Base-by-base conservation (phyloP, 2,797 vertebrate species). In the Danionella dracula region DNA sequence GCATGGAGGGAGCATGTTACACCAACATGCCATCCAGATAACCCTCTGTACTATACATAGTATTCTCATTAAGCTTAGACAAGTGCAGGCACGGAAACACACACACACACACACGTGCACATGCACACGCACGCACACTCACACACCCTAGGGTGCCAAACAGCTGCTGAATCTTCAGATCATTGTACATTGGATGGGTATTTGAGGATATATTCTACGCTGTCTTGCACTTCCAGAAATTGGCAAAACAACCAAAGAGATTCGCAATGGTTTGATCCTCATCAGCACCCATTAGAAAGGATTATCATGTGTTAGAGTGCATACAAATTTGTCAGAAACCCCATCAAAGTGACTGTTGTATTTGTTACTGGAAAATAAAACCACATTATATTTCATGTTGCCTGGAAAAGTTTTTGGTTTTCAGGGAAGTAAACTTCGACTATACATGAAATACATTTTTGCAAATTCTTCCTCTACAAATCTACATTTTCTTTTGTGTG, bases 161-260 rank as follows among this genome's bases (percentile, higher is more conserved):
- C 75, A 74, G 64, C 71, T 69, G 72, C 61, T 51, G 55, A 58
- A 38, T 60, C 19, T 65, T 68, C 42, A 66, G 60, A 61, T 44
- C 55, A 46, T 58, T 31, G 20, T 37, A 35, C 45, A 41, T 48
- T 59, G 13, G 44, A 49, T 57, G 20, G 13, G 27, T 31, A 60
- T 40, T 40, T 21, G 5, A 29, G 38, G 38, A 60, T 66, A 70
- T 49, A 29, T 62, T 44, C 12, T 27, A 23, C 23, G 17, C 45
- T 32, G 29, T 29, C 37, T 69, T 46, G 5, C 44, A 44, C 12
- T 62, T 57, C 41, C 55, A 29, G 21, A 50, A 66, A 66, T 41
- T 35, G 58, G 64, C 45, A 66, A 51, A 48, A 37, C 7, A 63
- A 57, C 63, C 51, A 56, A 35, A 29, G 37, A 55, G 42, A 62